Conservation (phyloP, 1,140 invertebrate species). For the Marisa cornuarietis region DNA sequence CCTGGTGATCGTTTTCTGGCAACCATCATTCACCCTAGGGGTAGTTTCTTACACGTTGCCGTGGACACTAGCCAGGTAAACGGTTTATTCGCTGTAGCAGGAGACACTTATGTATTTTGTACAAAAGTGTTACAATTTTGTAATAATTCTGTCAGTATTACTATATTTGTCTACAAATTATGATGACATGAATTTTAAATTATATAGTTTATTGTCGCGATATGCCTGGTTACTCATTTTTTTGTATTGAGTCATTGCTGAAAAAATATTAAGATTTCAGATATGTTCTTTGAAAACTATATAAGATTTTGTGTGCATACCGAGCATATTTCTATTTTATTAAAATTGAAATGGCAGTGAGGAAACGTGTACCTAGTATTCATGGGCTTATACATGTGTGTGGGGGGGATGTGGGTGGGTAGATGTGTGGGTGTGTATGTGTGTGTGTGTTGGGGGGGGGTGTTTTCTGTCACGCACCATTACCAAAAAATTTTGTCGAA, state of each 20-base stretch:
- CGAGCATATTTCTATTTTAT: too few species aligned
- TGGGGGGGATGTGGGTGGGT: too few species aligned
- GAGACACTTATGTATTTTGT: background rate
- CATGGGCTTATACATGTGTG: too few species aligned
- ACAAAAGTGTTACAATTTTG: background rate
- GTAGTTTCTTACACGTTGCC: background rate
- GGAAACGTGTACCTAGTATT: too few species aligned
- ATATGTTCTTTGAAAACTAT: too few species aligned
- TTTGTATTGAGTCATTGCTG: too few species aligned
- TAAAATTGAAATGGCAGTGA: too few species aligned
- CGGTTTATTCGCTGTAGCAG: background rate
- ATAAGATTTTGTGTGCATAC: too few species aligned
- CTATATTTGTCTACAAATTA: background rate
- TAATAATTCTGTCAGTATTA: background rate
- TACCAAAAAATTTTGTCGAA: too few species aligned
- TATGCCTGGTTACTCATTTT: background rate
- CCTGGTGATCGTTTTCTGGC: background rate
- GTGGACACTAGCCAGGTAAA: slow-evolving; percentile 1
- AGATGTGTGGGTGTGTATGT: background rate
- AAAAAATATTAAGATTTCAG: too few species aligned
- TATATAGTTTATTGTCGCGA: background rate
- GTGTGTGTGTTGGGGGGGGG: background rate
- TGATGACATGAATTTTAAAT: background rate
- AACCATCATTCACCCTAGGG: background rate
- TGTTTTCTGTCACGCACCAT: too few species aligned